Evolutionary conservation across 2,888 invertebrate genomes (phyloP), one percentile per base, ranked within the genome.

Genomic region (Lasioglossum malachurum): DNA sequence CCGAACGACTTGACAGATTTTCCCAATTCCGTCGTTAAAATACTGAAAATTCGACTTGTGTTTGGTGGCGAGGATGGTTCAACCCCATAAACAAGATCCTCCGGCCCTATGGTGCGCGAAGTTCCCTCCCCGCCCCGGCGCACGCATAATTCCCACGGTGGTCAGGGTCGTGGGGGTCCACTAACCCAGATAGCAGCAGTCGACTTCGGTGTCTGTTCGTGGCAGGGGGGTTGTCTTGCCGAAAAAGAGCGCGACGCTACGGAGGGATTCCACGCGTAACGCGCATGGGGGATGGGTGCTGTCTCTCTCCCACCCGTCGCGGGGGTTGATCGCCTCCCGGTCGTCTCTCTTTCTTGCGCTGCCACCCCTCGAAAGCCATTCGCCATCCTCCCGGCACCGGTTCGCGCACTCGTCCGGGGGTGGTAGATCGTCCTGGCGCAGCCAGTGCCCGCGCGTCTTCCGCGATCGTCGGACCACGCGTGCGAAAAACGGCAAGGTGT

Each of bases 401-500:
- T 89, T 89, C 92, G 89, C 92, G 92, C 91, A 87, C 89, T 90
- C 91, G 90, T 89, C 89, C 89, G 92, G 91, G 92, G 91, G 91
- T 92, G 92, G 93, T 87, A 88, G 90, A 88, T 92, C 93, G 92
- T 94, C 92, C 92, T 92, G 91, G 87, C 91, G 91, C 88, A 87
- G 93, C 90, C 95, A 95, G 95, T 95, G 95, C 93, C 94, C 95
- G 95, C 94, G 95, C 95, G 95, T 94, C 95, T 94, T 93, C 92
- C 94, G 94, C 95, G 93, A 94, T 93, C 90, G 94, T 93, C 93
- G 93, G 94, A 94, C 93, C 92, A 93, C 92, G 93, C 92, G 92
- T 92, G 89, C 88, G 83, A 89, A 91, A 91, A 91, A 92, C 88
- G 85, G 80, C 82, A 81, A 87, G 83, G 84, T 83, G 78, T 85